Evolutionary conservation across 2,797 vertebrate genomes (phyloP), one percentile per base, ranked within the genome.

Genomic region (Adelosebastes latens): DNA sequence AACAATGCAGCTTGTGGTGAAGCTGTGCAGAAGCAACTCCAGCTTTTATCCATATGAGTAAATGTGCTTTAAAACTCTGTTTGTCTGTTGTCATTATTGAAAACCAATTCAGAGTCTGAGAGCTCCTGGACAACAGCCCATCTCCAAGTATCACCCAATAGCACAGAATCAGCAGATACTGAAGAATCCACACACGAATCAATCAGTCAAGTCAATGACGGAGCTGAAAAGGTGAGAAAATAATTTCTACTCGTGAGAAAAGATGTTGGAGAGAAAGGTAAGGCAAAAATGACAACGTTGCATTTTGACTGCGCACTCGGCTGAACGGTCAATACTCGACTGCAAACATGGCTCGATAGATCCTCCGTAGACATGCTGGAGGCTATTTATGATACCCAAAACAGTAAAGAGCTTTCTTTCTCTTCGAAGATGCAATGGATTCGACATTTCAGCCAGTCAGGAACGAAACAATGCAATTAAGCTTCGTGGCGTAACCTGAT

Each of bases 381-480:
- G 75, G 66, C 11, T 32, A 24, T 77, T 65, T 29, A 27, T 79
- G 24, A 72, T 16, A 49, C 60, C 62, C 62, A 72, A 72, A 75
- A 31, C 64, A n/a, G 22, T 9, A 6, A 2, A n/a, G 42, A 32
- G 60, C 29, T 31, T 61, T 0, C 25, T 64, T 46, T 46, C 39
- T 42, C 39, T 46, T 72, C 13, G 25, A 61, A 82, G 71, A 66
- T 39, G 63, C 66, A 36, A 22, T 4, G 4, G 39, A 63, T 39
- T 32, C 67, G 22, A 27, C 58, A 70, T 84, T 83, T 81, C 58
- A 64, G 77, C 66, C 68, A 42, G 68, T 72, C 89, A 67, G 76
- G 12, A 83, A 77, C 22, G 2, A 90, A 89, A 91, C 72, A 82
- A 87, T 80, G 78, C 79, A 91, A 92, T 93, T 88, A 93, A 89